phyloP scores from a whole-genome alignment of 2,888 invertebrate genomes.

The Epinotia brunnichana region DNA sequence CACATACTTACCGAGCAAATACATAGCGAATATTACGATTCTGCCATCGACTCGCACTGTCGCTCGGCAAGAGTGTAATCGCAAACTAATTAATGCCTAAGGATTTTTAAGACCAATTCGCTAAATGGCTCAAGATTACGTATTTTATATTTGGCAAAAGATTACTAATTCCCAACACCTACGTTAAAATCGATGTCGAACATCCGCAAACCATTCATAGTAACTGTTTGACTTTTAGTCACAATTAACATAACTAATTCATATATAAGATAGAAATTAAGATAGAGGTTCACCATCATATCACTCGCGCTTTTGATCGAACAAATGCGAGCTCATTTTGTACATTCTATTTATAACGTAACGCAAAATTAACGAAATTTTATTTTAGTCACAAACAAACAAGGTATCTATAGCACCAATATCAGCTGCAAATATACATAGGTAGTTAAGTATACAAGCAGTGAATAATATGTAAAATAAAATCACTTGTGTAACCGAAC shows the following conservation, averaged over 20 bases:
- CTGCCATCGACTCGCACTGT: neutral
- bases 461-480: constrained; percentile 52
- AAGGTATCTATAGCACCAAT: constrained; percentile 77
- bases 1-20: constrained; percentile 19
- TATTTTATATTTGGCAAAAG: constrained; percentile 80
- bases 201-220: constrained; percentile 62
- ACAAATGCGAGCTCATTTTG: constrained; percentile 51
- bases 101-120: constrained; percentile 30
- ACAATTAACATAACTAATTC: constrained; percentile 55
- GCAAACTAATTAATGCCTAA: constrained; percentile 38
- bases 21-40: neutral
- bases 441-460: constrained; percentile 63
- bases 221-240: constrained; percentile 71
- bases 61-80: constrained; percentile 10
- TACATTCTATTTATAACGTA: constrained; percentile 48
- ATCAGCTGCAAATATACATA: constrained; percentile 75
- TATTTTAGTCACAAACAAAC: constrained; percentile 56
- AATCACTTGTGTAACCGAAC: constrained; percentile 51
- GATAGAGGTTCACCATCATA: constrained; percentile 37
- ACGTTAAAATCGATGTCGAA: constrained; percentile 63
- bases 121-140: constrained; percentile 54
- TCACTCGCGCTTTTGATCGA: constrained; percentile 23
- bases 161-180: constrained; percentile 66
- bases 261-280: constrained; percentile 43
- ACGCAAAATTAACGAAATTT: constrained; percentile 42